These are phyloP conservation scores for Pachycephala philippinensis DNA, from an alignment of 2,113 vertebrate genomes.

Conservation along the genomic window DNA sequence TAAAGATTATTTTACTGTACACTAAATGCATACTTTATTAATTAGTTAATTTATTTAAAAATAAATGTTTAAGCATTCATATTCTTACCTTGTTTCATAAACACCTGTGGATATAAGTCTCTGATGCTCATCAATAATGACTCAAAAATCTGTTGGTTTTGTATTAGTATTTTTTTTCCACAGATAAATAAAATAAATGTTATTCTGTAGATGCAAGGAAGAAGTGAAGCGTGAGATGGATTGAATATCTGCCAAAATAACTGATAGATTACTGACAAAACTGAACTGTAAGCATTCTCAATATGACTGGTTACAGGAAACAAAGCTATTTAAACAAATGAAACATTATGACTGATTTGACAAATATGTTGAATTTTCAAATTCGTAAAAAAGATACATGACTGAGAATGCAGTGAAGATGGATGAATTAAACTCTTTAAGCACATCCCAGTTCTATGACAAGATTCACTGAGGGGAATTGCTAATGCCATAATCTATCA, in stretches of 20 bases:
- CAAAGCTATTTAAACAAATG: neutral
- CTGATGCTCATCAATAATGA: neutral
- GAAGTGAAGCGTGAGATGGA: neutral
- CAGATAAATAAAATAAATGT: neutral
- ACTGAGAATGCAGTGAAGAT: neutral
- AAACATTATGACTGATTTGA: neutral
- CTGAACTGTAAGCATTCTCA: neutral
- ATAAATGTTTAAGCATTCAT: neutral
- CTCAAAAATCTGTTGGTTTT: neutral
- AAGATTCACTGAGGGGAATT: neutral
- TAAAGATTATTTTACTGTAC: neutral
- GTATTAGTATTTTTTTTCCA: neutral
- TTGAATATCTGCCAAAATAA: neutral
- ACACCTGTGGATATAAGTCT: neutral
- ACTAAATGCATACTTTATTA: neutral
- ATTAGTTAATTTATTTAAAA: neutral
- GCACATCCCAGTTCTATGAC: neutral
- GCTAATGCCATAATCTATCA: neutral
- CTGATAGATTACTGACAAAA: neutral
- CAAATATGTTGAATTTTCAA: neutral
- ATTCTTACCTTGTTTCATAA: neutral
- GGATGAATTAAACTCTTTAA: neutral
- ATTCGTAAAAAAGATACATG: neutral
- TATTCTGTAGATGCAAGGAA: neutral
- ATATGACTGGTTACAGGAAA: neutral